Percentiles rank a stretch among this genome's conserved stretches.
Conservation (phyloP, 1,140 invertebrate species). For the Hormaphis cornu region DNA sequence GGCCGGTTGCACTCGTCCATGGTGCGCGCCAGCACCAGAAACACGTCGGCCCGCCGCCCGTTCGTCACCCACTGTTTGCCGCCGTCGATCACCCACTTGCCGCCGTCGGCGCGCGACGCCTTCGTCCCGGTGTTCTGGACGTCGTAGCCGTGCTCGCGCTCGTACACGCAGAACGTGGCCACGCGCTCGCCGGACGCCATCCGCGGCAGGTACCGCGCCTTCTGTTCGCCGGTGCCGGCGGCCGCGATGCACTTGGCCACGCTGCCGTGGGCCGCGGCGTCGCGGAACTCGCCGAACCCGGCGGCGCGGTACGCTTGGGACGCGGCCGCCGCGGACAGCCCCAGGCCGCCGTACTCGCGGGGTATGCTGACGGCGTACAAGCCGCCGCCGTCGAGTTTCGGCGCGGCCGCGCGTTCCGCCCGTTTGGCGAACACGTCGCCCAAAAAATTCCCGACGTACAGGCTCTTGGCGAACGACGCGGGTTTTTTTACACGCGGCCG, state of each 20-base stretch:
- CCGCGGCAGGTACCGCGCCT: background rate
- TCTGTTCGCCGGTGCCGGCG: background rate
- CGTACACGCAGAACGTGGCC: background rate
- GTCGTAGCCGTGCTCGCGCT: slow-evolving; percentile 9
- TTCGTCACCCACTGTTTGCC: slow-evolving; percentile 1
- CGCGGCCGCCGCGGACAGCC: background rate
- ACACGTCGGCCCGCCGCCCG: background rate
- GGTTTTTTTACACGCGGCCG: background rate
- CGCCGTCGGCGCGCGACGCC: background rate
- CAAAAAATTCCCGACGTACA: background rate
- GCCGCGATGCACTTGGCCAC: background rate
- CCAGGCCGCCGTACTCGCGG: slow-evolving; percentile 1
- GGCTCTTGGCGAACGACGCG: slow-evolving; percentile 5
- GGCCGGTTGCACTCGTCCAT: slow-evolving; percentile 26
- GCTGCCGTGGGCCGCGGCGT: background rate
- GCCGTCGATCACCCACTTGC: slow-evolving; percentile 8
- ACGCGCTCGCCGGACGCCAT: slow-evolving; percentile 1
- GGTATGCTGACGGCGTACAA: background rate
- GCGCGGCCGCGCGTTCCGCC: background rate
- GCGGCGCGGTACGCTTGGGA: background rate
- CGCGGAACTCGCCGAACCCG: background rate
- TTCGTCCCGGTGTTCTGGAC: background rate
- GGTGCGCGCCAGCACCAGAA: slow-evolving; percentile 4
- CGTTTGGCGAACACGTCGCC: background rate
- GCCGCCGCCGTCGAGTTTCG: background rate